Evolutionary conservation across 2,113 vertebrate genomes (phyloP).

Genomic region (Python bivittatus): DNA sequence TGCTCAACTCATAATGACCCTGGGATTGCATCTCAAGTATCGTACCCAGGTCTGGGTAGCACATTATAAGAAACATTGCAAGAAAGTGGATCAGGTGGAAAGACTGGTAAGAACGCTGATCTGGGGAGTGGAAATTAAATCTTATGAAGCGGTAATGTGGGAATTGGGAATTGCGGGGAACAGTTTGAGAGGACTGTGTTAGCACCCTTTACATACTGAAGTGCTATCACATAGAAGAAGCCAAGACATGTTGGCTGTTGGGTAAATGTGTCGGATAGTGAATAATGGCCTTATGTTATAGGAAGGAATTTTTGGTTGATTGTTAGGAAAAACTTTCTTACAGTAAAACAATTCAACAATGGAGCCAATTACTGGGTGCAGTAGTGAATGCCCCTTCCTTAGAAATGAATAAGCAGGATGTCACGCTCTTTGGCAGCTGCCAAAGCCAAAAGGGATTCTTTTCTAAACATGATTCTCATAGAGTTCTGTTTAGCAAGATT

Average conservation of each 20-base stretch:
- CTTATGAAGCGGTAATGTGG: neutral
- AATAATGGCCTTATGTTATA: neutral
- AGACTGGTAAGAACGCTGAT: neutral
- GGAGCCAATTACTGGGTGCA: neutral
- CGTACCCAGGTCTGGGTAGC: neutral
- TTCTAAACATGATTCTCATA: neutral
- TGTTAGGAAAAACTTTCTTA: neutral
- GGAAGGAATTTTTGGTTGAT: neutral
- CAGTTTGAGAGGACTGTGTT: neutral
- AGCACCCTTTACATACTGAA: neutral
- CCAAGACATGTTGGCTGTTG: neutral
- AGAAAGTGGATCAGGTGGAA: neutral
- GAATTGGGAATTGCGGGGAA: neutral
- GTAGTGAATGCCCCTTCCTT: neutral
- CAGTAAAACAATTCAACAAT: neutral
- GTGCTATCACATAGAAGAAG: neutral
- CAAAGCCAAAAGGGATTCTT: neutral
- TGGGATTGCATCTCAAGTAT: neutral
- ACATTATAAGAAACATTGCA: neutral
- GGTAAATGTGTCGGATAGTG: neutral
- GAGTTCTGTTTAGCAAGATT: too few species aligned
- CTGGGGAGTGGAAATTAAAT: neutral
- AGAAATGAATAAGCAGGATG: neutral
- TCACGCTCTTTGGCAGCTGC: neutral
- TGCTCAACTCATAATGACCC: neutral